phyloP scores from a whole-genome alignment of 2,888 invertebrate species.

The Celastrina argiolus region DNA sequence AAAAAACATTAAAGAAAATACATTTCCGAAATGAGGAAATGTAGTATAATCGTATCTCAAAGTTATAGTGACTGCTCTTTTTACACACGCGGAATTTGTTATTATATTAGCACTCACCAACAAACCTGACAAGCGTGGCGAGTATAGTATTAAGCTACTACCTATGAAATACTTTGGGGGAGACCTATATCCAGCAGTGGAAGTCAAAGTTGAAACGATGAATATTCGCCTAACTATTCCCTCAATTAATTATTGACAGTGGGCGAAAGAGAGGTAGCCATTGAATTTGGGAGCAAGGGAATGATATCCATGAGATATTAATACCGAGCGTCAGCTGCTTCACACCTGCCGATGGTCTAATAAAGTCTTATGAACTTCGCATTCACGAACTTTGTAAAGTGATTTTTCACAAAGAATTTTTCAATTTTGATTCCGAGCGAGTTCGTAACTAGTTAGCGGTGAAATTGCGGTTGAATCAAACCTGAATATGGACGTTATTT shows the following conservation, averaged over 20 bases:
- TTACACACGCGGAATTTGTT: too few relatives aligned
- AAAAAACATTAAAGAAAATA: too few relatives aligned
- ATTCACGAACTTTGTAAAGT: slow-evolving; percentile 50
- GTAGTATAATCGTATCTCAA: too few relatives aligned
- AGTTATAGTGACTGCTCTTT: too few relatives aligned
- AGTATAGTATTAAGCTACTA: too few relatives aligned
- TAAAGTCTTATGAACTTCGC: slow-evolving; percentile 68
- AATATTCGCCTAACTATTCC: too few relatives aligned
- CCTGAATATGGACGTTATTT: background rate
- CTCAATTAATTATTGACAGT: slow-evolving; percentile 58
- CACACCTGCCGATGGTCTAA: slow-evolving; percentile 66
- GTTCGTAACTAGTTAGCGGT: slow-evolving; percentile 9
- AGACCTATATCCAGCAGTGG: too few relatives aligned
- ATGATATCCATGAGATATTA: slow-evolving; percentile 63
- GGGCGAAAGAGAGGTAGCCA: slow-evolving; percentile 46
- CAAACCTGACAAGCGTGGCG: too few relatives aligned
- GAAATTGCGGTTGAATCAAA: background rate
- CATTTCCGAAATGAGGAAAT: too few relatives aligned
- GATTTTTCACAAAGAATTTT: slow-evolving; percentile 23
- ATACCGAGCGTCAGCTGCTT: slow-evolving; percentile 65
- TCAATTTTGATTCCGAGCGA: slow-evolving; percentile 15
- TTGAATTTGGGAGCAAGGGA: slow-evolving; percentile 51
- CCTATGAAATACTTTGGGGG: too few relatives aligned
- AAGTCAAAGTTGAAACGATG: too few relatives aligned
- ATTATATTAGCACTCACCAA: too few relatives aligned